Conservation (phyloP, 1,140 invertebrate genomes). For the Gryllus bimaculatus region DNA sequence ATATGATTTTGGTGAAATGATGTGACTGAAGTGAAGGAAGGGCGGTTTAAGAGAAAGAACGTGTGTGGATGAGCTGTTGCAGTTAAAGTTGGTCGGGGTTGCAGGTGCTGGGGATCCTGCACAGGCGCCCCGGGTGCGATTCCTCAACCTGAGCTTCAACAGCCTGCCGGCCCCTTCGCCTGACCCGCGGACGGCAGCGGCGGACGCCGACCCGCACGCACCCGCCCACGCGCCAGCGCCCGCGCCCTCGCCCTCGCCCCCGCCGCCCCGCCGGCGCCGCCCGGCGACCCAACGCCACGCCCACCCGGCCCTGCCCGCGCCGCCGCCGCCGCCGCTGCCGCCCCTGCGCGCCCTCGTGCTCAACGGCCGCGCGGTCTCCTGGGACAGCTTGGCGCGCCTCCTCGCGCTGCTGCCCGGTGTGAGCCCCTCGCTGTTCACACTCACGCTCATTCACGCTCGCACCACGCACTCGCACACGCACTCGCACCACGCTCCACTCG, state of each 20-base stretch:
- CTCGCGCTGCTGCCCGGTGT: slow-evolving; percentile 60
- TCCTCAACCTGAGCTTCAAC: slow-evolving; percentile 87
- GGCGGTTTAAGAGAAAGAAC: too few species aligned
- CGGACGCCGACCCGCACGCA: not conserved
- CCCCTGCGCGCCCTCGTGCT: slow-evolving; percentile 65
- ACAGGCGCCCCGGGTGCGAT: slow-evolving; percentile 79
- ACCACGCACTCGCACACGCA: too few species aligned
- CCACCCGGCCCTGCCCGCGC: slow-evolving; percentile 41
- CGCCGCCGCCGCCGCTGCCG: not conserved
- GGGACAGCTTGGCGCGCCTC: slow-evolving; percentile 68
- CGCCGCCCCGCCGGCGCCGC: too few species aligned
- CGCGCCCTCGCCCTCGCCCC: too few species aligned
- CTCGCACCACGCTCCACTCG: too few species aligned
- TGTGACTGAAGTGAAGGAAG: too few species aligned
- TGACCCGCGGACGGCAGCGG: slow-evolving; percentile 27
- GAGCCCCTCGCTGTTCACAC: slow-evolving; percentile 14
- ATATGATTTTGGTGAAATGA: too few species aligned
- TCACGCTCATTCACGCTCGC: too few species aligned
- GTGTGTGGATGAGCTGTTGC: not conserved
- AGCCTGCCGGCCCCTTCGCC: slow-evolving; percentile 41
- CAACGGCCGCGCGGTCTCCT: slow-evolving; percentile 74
- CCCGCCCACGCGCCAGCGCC: too few species aligned
- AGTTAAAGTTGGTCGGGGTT: slow-evolving; percentile 24
- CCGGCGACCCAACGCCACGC: too few species aligned
- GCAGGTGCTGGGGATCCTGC: slow-evolving; percentile 72